These are phyloP conservation scores for Erythrolamprus reginae DNA, from an alignment of 2,113 vertebrate species.

Conservation along the genomic window DNA sequence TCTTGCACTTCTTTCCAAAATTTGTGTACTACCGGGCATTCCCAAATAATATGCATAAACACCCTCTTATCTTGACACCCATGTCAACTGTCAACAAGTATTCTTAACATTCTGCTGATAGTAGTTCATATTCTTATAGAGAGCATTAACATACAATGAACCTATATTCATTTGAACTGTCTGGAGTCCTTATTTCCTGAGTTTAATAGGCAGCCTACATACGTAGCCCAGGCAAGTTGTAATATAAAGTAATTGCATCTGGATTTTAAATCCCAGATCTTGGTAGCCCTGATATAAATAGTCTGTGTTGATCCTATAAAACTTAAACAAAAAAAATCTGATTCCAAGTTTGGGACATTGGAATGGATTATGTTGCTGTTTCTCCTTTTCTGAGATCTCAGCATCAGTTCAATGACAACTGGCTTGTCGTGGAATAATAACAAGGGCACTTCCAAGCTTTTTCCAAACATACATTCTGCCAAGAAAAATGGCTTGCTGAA, in stretches of 20 bases:
- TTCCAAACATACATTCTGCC: slow-evolving; percentile 7
- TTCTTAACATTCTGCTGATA: too few relatives aligned
- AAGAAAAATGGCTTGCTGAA: slow-evolving; percentile 1
- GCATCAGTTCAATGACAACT: neutral
- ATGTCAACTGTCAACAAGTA: too few relatives aligned
- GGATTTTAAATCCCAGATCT: neutral
- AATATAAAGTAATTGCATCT: neutral
- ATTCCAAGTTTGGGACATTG: neutral
- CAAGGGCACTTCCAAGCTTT: neutral
- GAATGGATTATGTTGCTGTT: neutral
- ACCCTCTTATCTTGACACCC: too few relatives aligned
- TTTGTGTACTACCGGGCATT: too few relatives aligned
- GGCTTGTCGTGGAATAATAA: neutral
- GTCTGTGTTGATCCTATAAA: neutral
- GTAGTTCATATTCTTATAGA: neutral
- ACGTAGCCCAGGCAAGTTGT: neutral
- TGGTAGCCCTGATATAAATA: neutral
- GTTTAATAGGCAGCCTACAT: neutral
- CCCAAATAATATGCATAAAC: too few relatives aligned
- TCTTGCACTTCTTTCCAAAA: too few relatives aligned
- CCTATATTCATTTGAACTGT: neutral
- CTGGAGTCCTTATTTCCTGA: neutral
- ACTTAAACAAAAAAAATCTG: neutral
- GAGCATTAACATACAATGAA: neutral
- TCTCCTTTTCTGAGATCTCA: neutral